Base-by-base conservation (phyloP, 2,113 vertebrate species). In the Pipra filicauda region DNA sequence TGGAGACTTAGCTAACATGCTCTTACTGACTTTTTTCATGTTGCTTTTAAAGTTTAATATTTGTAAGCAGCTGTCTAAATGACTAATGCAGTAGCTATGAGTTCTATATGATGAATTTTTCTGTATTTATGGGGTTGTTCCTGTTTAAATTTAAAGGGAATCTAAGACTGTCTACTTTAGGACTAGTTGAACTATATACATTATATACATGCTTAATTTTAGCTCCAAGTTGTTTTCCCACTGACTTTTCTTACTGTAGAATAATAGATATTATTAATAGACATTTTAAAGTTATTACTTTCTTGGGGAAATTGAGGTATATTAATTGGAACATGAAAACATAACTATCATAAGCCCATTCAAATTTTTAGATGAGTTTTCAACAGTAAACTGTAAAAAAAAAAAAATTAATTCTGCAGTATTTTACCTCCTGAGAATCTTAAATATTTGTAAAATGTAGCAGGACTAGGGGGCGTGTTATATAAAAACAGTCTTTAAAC, bases 31-130 rank as follows among this genome's bases (percentile, higher is more conserved):
- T 48, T 82, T 74, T 88, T 91, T 64, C 3, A 11, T 70, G 17
- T 52, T 91, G 39, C 39, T 90, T 79, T 83, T 90, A 37, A 67
- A 79, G 37, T 74, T 88, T 93, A 92, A 91, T 92, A 91, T 96
- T 96, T 96, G 89, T 58, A 97, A 85, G 55, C 70, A 94, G 91
- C 79, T 96, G 89, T 92, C 94, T 71, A 58, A 79, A 81, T 94
- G 89, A 96, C 93, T 96, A 96, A 95, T 12, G 12, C 55, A 49
- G 54, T 90, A 71, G 28, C 80, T 91, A 41, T 94, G 93, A 85
- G 48, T 91, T 93, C 73, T 88, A 4, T 93, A 88, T 82, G 76
- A 95, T 89, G 39, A 44, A 92, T 49, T 91, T 72, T 82, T 89
- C 35, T 24, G 21, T 51, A 57, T 64, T 88, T 91, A 72, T 27